Base-by-base conservation (phyloP, 2,797 vertebrate genomes). In the Rhinatrema bivittatum region DNA sequence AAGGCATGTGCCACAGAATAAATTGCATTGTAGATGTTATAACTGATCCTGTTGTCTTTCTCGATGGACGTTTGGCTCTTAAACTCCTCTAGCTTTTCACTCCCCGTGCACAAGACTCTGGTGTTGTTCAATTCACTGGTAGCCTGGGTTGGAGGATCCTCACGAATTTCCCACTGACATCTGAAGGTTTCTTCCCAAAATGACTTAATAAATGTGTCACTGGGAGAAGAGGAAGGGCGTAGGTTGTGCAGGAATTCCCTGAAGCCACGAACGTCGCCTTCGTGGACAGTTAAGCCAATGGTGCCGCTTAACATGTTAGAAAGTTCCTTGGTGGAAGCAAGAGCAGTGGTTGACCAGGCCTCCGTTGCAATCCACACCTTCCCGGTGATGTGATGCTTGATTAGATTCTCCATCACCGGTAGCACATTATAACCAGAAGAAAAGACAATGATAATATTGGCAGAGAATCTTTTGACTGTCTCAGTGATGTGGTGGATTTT, bases 141-240 rank as follows among this genome's bases (percentile, higher is more conserved):
- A n/a, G n/a, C n/a, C n/a, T n/a, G n/a, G n/a, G n/a, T n/a, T n/a
- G n/a, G n/a, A n/a, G n/a, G n/a, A n/a, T n/a, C n/a, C n/a, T n/a
- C n/a, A n/a, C n/a, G n/a, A n/a, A n/a, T n/a, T n/a, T n/a, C n/a
- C 36, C 29, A 45, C 3, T 28, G 24, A 11, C 50, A 53, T 11
- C 32, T 12, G 24, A 53, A 53, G 19, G 37, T 42, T 19, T 36
- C 15, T 24, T 53, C 36, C 50, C 50, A 53, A 9, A 53, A 53
- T 20, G 46, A 36, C 20, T 7, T 34, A 28, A 53, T 25, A 20
- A 45, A 42, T 8, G 32, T 14, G 26, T 46, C 28, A 9, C 36
- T 32, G 6, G 29, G 20, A 9, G 19, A 16, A 12, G 28, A n/a
- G 7, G 10, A 28, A 4, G 42, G 50, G 10, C 32, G 32, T 11